Percentiles rank a stretch among this genome's conserved stretches.
Conservation (phyloP, 2,888 invertebrate species). For the Drosophila cyrtoloma region DNA sequence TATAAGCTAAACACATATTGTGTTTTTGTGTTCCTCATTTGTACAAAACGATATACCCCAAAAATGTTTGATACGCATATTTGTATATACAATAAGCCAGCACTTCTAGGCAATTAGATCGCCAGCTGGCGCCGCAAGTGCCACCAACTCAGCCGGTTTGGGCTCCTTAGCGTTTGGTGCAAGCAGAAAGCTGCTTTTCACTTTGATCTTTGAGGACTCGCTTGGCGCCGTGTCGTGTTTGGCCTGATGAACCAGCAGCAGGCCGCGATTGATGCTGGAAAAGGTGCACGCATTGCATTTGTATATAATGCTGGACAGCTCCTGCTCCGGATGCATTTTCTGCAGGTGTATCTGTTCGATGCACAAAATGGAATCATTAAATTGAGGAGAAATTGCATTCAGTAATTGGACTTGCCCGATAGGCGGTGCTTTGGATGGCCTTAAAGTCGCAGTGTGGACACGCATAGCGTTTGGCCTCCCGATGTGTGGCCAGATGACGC, state of each 20-base stretch:
- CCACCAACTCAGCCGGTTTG: neutral
- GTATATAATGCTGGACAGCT: slow-evolving; percentile 86
- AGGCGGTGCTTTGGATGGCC: slow-evolving; percentile 92
- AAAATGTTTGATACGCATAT: slow-evolving; percentile 11
- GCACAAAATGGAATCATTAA: neutral
- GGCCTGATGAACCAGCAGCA: slow-evolving; percentile 82
- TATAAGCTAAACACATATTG: slow-evolving; percentile 34
- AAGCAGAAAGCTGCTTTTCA: slow-evolving; percentile 80
- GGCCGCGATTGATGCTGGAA: slow-evolving; percentile 83
- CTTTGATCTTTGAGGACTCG: slow-evolving; percentile 81
- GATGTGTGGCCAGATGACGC: slow-evolving; percentile 90
- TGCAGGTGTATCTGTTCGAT: slow-evolving; percentile 88
- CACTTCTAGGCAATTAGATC: slow-evolving; percentile 25
- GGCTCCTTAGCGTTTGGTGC: slow-evolving; percentile 41
- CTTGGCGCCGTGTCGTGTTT: slow-evolving; percentile 72
- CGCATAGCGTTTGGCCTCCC: slow-evolving; percentile 90
- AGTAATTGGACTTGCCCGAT: slow-evolving; percentile 86
- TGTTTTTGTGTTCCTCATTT: slow-evolving; percentile 34
- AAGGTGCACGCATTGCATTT: slow-evolving; percentile 83
- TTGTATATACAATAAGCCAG: neutral
- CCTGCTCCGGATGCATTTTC: slow-evolving; percentile 91
- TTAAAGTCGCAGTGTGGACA: slow-evolving; percentile 92
- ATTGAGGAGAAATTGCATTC: no score
- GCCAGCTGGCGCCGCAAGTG: neutral
- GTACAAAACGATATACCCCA: slow-evolving; percentile 21